Base-by-base conservation (phyloP, 2,888 invertebrate genomes). In the Busseola fusca region DNA sequence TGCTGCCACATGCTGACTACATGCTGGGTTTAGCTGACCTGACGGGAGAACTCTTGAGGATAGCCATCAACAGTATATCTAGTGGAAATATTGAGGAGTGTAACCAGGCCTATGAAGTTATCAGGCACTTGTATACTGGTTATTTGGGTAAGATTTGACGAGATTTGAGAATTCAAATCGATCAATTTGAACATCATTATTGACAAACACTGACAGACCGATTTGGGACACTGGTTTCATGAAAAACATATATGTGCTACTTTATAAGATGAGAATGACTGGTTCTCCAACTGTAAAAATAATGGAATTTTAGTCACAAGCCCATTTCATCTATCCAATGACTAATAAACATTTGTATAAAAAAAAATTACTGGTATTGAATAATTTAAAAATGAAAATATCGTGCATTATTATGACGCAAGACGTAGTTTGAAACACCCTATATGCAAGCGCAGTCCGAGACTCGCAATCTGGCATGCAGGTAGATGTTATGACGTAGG, bases 11-110 rank as follows among this genome's bases (percentile, higher is more conserved):
- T 4, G 88, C 89, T 27, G 97, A 97, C 80, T 97, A 96, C 62
- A 96, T 99, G 88, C 92, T 99, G 56, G 99, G 99, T 0, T 91
- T 99, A 50, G 97, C 97, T 0, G 99, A 99, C 93, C 95, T 98
- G 40, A 98, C 98, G 0, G 99, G 99, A 0, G 99, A 99, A 91
- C 91, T 99, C 56, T 99, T 99, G 99, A 96, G 99, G 64, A 97
- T 97, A 83, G 98, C 98, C 67, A 98, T 99, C 9, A 98, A 98
- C 88, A 97, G 97, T 84, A 96, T 98, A 70, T 97, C 98, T 0
- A 96, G 96, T 74, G 98, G 98, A 0, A 97, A 98, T 81, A 96
- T 97, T 18, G 96, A 96, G 4, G 97, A 97, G 57, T 98, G 98
- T 88, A 97, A 97, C 87, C 96, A 96, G 69, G 96, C 97, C 1